These are phyloP conservation scores for Pteronura brasiliensis DNA, from an alignment of 2,113 vertebrate species.

Conservation along the genomic window DNA sequence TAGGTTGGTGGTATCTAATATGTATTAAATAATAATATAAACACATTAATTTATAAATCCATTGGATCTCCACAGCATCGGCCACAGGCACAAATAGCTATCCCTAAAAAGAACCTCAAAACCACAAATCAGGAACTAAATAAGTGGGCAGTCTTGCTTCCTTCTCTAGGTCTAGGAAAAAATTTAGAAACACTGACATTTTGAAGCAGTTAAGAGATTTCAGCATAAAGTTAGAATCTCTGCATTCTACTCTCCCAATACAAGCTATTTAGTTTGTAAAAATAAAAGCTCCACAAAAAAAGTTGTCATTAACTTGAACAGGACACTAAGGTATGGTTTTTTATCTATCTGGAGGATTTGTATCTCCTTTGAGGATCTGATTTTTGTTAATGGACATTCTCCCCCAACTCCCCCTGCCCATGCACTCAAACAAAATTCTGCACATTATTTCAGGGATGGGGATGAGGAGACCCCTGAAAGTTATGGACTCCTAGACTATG, in stretches of 20 bases:
- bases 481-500: background rate
- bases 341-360: background rate
- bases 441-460: background rate
- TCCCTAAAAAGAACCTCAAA: conserved; percentile 65
- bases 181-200: conserved; percentile 52
- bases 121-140: conserved; percentile 70
- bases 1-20: background rate
- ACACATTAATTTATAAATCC: conserved; percentile 12
- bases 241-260: conserved; percentile 34
- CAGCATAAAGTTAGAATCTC: conserved; percentile 48
- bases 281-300: background rate
- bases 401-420: background rate
- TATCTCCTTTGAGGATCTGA: background rate
- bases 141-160: conserved; percentile 45
- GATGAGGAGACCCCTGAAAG: background rate
- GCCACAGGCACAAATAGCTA: background rate
- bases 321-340: background rate
- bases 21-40: background rate
- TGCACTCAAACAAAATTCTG: background rate
- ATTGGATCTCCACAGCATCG: background rate
- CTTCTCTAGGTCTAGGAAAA: conserved; percentile 37
- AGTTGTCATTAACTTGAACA: background rate
- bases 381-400: background rate
- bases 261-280: conserved; percentile 9
- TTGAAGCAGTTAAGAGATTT: conserved; percentile 43